phyloP scores from a whole-genome alignment of 2,888 invertebrate genomes.

The Aporophyla nigra region DNA sequence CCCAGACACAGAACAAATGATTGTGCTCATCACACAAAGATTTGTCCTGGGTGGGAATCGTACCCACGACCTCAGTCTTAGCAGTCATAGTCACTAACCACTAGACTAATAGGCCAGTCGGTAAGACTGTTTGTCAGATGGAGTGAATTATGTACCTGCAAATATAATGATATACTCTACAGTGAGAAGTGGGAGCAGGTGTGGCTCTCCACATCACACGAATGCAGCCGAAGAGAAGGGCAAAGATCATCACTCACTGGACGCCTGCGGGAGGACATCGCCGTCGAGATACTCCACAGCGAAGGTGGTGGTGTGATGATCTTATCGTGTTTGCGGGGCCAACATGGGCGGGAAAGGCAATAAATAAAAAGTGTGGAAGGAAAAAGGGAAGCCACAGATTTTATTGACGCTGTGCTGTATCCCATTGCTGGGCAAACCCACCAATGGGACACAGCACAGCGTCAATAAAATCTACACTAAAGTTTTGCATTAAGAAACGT shows the following conservation, averaged over 20 bases:
- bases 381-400: no score
- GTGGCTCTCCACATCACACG: neutral
- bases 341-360: neutral
- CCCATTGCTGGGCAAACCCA: no score
- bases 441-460: neutral
- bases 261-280: neutral
- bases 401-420: no score
- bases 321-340: neutral
- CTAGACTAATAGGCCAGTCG: no score
- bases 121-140: no score
- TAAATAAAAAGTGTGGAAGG: no score
- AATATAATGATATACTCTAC: neutral
- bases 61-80: no score
- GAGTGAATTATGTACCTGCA: no score
- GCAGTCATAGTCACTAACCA: no score
- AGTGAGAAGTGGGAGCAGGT: neutral
- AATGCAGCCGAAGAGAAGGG: neutral
- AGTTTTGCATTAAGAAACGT: neutral
- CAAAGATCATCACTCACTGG: neutral
- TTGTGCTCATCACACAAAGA: no score
- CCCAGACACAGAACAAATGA: no score
- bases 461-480: neutral
- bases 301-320: neutral
- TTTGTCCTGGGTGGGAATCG: no score
- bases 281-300: neutral